phyloP scores from a whole-genome alignment of 2,888 invertebrate genomes.

The Tolmerus cingulatus region DNA sequence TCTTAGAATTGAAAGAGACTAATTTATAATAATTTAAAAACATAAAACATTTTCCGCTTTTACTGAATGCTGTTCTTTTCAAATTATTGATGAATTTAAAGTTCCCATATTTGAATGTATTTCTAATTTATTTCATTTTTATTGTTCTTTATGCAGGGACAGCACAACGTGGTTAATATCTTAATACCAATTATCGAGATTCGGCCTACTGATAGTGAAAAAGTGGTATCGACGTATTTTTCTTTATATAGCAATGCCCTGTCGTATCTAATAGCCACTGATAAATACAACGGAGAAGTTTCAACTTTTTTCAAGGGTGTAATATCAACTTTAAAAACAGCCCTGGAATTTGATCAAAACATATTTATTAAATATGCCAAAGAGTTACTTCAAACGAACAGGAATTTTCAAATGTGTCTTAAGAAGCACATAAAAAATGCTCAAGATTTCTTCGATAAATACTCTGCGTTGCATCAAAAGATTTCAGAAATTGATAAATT shows the following conservation, averaged over 20 bases:
- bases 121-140: not conserved
- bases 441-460: constrained; percentile 1
- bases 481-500: not conserved
- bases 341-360: not conserved
- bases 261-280: not conserved
- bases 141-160: not conserved
- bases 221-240: not conserved
- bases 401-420: not conserved
- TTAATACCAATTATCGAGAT: not conserved
- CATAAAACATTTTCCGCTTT: too few species aligned
- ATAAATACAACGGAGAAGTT: not conserved
- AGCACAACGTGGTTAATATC: not conserved
- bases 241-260: not conserved
- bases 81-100: too few species aligned
- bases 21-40: too few species aligned
- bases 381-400: constrained; percentile 9
- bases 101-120: not conserved
- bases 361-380: not conserved
- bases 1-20: too few species aligned
- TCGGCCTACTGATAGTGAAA: not conserved
- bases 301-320: not conserved
- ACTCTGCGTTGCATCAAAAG: not conserved
- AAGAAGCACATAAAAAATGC: constrained; percentile 9
- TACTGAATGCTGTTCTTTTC: too few species aligned
- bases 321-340: not conserved